Conservation (phyloP, 2,797 vertebrate species). For the Petrocephalus schoutedeni region DNA sequence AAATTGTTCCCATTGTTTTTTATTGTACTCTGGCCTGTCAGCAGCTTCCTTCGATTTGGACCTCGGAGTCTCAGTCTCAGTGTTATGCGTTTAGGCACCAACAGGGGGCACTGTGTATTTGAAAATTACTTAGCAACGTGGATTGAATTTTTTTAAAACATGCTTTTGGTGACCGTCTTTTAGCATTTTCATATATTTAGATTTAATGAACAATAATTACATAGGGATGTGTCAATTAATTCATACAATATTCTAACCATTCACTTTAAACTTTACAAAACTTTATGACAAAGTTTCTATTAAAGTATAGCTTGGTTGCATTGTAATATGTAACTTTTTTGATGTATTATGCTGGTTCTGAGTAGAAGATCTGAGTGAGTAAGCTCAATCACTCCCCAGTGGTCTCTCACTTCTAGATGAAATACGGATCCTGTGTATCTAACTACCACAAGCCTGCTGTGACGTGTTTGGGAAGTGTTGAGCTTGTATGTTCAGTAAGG, state of each 20-base stretch:
- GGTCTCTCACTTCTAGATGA: neutral
- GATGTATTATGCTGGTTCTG: neutral
- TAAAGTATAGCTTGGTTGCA: neutral
- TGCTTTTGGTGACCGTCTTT: neutral
- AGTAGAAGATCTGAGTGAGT: neutral
- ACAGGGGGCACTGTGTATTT: constrained; percentile 24
- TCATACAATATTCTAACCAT: neutral
- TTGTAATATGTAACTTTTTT: neutral
- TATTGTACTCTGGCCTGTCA: neutral
- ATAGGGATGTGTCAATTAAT: neutral
- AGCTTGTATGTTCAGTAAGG: neutral
- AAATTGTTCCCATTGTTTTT: neutral
- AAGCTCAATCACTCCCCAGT: neutral
- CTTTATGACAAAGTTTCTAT: neutral
- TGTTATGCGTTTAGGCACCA: constrained; percentile 3
- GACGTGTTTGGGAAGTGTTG: neutral
- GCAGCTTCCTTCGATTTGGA: neutral
- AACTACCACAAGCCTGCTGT: neutral
- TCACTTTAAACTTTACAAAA: neutral
- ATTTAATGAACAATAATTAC: neutral
- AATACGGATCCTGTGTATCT: neutral
- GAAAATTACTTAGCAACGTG: neutral
- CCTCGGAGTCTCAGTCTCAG: neutral
- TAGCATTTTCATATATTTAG: neutral
- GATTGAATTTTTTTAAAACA: neutral